phyloP scores from a whole-genome alignment of 1,140 invertebrate species.

The Macrocentrus cingulum region DNA sequence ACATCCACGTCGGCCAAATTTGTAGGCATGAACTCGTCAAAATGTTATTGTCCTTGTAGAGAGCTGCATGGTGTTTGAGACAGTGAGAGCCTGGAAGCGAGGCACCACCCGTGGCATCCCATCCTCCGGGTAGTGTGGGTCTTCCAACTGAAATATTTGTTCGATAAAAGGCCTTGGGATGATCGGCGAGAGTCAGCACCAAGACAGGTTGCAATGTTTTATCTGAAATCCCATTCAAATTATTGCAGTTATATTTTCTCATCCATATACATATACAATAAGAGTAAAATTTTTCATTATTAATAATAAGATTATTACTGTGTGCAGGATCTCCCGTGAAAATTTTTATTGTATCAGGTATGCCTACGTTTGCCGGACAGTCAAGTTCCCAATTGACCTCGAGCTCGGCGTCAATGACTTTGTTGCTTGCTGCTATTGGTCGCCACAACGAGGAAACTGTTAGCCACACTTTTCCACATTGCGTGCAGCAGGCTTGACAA shows the following conservation, averaged over 20 bases:
- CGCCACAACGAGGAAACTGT: slow-evolving; percentile 55
- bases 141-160: slow-evolving; percentile 59
- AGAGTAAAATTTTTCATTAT: neutral
- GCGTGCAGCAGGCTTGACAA: slow-evolving; percentile 34
- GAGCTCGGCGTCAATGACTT: slow-evolving; percentile 54
- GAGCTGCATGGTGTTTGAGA: slow-evolving; percentile 61
- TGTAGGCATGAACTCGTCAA: slow-evolving; percentile 63
- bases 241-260: too few relatives aligned
- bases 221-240: too few relatives aligned
- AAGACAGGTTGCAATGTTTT: slow-evolving; percentile 35
- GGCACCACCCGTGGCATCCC: slow-evolving; percentile 52
- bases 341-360: slow-evolving; percentile 43
- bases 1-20: slow-evolving; percentile 71
- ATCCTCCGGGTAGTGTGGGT: slow-evolving; percentile 55
- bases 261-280: too few relatives aligned
- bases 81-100: slow-evolving; percentile 50
- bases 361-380: slow-evolving; percentile 41
- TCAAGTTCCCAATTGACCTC: slow-evolving; percentile 62
- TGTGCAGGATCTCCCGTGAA: slow-evolving; percentile 44
- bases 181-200: slow-evolving; percentile 36
- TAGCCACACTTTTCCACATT: slow-evolving; percentile 50
- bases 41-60: slow-evolving; percentile 56
- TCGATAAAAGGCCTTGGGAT: slow-evolving; percentile 50
- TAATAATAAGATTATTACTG: slow-evolving; percentile 42
- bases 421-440: slow-evolving; percentile 42